These are phyloP conservation scores for Pomacea canaliculata DNA, from an alignment of 2,888 invertebrate species.

Conservation along the genomic window DNA sequence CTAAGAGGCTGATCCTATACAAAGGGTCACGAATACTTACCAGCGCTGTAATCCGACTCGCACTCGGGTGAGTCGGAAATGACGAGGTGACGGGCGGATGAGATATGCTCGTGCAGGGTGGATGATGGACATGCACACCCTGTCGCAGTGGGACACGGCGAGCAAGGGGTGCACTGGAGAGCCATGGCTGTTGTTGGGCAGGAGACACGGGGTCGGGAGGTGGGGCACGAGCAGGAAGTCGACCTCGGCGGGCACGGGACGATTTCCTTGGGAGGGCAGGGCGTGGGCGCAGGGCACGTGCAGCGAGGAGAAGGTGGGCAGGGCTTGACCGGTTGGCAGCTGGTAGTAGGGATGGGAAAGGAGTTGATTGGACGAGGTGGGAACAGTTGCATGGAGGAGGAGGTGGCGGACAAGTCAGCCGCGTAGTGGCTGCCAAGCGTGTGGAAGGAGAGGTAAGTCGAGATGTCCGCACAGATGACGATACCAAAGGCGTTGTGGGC, in stretches of 20 bases:
- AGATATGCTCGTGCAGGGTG: not conserved
- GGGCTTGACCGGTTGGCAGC: not conserved
- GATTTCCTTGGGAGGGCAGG: not conserved
- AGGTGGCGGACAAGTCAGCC: no score
- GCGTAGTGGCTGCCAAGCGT: no score
- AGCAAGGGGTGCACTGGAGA: not conserved
- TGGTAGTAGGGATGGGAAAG: not conserved
- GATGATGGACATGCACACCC: not conserved
- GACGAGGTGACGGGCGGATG: no score
- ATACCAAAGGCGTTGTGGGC: not conserved
- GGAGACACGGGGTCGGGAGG: not conserved
- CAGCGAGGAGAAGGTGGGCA: not conserved
- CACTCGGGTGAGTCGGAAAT: not conserved
- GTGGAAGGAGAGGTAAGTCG: no score
- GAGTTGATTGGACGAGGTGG: not conserved
- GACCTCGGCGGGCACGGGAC: not conserved
- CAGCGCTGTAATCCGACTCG: no score
- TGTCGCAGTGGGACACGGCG: not conserved
- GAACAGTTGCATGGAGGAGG: not conserved
- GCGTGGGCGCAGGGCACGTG: slow-evolving; percentile 4
- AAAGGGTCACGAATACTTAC: no score
- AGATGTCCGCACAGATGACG: no score
- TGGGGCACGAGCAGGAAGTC: not conserved
- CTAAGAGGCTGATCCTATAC: no score
- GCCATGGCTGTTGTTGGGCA: not conserved